A percentile compares a stretch with the other conserved stretches of the same genome.
Evolutionary conservation across 2,113 vertebrate species (phyloP).

Genomic region (Syngnathoides biaculeatus): DNA sequence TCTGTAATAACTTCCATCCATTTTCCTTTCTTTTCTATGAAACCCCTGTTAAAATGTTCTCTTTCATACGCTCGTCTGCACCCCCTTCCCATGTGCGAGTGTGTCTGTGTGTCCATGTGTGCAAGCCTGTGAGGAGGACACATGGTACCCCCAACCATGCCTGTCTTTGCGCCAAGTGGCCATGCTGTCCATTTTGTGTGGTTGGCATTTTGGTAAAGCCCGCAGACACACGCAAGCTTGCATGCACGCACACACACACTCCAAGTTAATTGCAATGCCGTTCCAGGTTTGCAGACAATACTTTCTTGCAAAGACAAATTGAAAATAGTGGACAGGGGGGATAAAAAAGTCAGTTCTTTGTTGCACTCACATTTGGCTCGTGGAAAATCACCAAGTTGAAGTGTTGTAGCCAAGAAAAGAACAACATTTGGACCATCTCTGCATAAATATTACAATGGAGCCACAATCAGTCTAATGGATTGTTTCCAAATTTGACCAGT

Average conservation of each 20-base stretch:
- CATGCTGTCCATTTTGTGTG: slow-evolving; percentile 58
- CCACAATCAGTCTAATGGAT: not conserved
- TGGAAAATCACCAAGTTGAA: slow-evolving; percentile 15
- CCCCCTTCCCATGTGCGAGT: slow-evolving; percentile 12
- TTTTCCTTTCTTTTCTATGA: not conserved
- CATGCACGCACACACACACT: slow-evolving; percentile 11
- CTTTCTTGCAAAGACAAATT: slow-evolving; percentile 3
- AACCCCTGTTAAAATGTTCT: slow-evolving; percentile 17
- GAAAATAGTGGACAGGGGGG: slow-evolving; percentile 8
- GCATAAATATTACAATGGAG: not conserved
- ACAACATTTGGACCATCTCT: not conserved
- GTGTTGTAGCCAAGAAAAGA: slow-evolving; percentile 1
- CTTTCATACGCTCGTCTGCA: not conserved
- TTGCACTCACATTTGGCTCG: slow-evolving; percentile 3
- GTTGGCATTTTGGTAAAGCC: slow-evolving; percentile 38
- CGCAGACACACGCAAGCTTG: not conserved
- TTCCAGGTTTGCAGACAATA: slow-evolving; percentile 9
- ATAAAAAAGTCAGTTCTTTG: slow-evolving; percentile 6
- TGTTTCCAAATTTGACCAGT: not conserved
- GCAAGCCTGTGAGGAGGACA: slow-evolving; percentile 40
- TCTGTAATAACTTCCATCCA: no score
- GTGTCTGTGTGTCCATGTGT: slow-evolving; percentile 9
- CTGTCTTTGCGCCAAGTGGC: slow-evolving; percentile 50
- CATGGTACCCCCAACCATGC: slow-evolving; percentile 53
- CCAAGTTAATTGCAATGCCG: slow-evolving; percentile 3